Percentiles rank a stretch among this genome's conserved stretches.
Conservation (phyloP, 1,140 invertebrate genomes). For the Drosophila lacteicornis region DNA sequence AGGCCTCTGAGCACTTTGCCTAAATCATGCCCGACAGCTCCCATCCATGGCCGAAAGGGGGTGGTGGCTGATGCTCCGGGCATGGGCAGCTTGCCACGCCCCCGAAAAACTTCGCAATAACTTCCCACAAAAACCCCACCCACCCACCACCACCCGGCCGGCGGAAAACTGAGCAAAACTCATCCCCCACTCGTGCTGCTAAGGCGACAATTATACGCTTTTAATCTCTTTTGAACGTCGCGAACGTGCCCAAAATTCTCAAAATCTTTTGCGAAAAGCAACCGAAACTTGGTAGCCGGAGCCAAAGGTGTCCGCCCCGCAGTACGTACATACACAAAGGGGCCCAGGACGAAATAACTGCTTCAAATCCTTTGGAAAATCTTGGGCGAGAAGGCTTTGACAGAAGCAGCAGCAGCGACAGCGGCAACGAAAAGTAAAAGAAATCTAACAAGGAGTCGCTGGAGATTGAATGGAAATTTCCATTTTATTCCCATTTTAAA, state of each 20-base stretch:
- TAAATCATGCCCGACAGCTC: slow-evolving; percentile 81
- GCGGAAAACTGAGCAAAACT: slow-evolving; percentile 9
- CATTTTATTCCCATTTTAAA: slow-evolving; percentile 20
- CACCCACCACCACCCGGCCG: background rate
- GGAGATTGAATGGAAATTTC: slow-evolving; percentile 24
- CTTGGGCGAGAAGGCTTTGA: slow-evolving; percentile 28
- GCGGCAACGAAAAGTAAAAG: slow-evolving; percentile 12
- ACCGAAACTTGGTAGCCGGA: slow-evolving; percentile 40
- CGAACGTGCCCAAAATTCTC: slow-evolving; percentile 81
- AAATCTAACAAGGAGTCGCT: slow-evolving; percentile 37
- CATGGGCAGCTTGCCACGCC: slow-evolving; percentile 25
- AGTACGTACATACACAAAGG: slow-evolving; percentile 26
- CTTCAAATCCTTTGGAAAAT: slow-evolving; percentile 51
- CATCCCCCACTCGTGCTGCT: slow-evolving; percentile 44
- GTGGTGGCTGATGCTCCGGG: background rate
- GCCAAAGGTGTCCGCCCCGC: slow-evolving; percentile 36
- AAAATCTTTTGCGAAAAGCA: slow-evolving; percentile 68
- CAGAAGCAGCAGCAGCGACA: background rate
- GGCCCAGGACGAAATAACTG: slow-evolving; percentile 18
- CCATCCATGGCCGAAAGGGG: slow-evolving; percentile 36
- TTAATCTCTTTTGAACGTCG: slow-evolving; percentile 84
- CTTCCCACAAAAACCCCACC: slow-evolving; percentile 45
- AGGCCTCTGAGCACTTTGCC: slow-evolving; percentile 72
- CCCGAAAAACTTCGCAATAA: slow-evolving; percentile 68
- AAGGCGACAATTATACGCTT: slow-evolving; percentile 84